Evolutionary conservation across 2,797 vertebrate species (phyloP), one percentile per base, ranked within the genome.

Genomic region (Delichon dasypus): DNA sequence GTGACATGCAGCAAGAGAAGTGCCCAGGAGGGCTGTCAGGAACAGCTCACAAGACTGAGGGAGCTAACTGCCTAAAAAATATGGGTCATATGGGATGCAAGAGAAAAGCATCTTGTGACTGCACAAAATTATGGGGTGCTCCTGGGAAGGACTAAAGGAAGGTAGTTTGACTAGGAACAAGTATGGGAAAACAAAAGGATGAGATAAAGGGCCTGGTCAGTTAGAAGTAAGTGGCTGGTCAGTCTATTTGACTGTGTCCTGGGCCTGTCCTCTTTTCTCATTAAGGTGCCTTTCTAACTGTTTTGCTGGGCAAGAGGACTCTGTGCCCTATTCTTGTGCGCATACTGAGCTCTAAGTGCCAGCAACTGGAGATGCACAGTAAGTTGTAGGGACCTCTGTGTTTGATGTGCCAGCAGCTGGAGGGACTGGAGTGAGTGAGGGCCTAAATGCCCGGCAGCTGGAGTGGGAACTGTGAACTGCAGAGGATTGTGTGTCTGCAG

Each of bases 241-340:
- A 34, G 19, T 45, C 16, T 67, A 54, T 86, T 68, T 89, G 78
- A 10, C n/a, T 10, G 2, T 48, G 20, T 20, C 4, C 29, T 51
- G 25, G 29, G 40, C 15, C 40, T 62, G 44, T 16, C 36, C 36
- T 44, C 19, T 85, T 83, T 60, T 32, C 50, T 74, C 26, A 14
- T 74, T 57, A 65, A 80, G 34, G 19, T 88, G 29, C 15, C 22
- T 76, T 77, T 86, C 45, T 66, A 5, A 6, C 55, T 74, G 10
- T 76, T 76, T 58, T 78, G 32, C 42, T 84, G 53, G 19, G 30
- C 0, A 0, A 38, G 18, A 7, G 42, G 45, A 23, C 29, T 66
- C 44, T 67, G 5, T 64, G 18, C 30, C 26, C 0, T 40, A 2
- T 67, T 80, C 32, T 16, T 1, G 0, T 26, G 27, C 64, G 36